A percentile compares a stretch with the other conserved stretches of the same genome.
phyloP scores from a whole-genome alignment of 2,888 invertebrate species.

The Diogma glabrata region DNA sequence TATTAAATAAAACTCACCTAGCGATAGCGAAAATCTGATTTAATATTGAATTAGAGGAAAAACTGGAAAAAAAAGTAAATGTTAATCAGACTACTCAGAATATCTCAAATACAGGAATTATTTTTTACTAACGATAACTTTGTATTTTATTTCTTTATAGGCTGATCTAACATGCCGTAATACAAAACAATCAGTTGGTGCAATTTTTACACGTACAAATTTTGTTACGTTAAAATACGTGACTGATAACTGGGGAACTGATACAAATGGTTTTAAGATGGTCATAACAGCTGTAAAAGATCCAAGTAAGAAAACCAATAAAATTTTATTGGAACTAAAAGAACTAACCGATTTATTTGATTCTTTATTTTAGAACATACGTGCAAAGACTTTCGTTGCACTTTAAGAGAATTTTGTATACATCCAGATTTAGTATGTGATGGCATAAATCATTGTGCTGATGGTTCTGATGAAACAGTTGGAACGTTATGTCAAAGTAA shows the following conservation, averaged over 20 bases:
- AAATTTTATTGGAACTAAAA: neutral
- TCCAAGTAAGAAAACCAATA: conserved; percentile 60
- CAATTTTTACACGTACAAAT: conserved; percentile 84
- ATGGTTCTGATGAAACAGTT: conserved; percentile 83
- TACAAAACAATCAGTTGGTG: conserved; percentile 77
- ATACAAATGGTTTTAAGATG: conserved; percentile 82
- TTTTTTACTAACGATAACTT: no score
- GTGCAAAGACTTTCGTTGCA: conserved; percentile 81
- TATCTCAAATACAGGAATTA: no score
- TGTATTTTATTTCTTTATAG: conserved; percentile 43
- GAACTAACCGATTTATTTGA: conserved; percentile 24
- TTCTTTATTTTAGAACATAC: conserved; percentile 52
- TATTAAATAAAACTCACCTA: no score
- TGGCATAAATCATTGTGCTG: conserved; percentile 86
- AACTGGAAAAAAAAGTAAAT: no score
- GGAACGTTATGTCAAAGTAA: conserved; percentile 78
- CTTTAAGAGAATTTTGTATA: conserved; percentile 81
- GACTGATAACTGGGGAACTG: conserved; percentile 87
- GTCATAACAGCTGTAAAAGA: conserved; percentile 91
- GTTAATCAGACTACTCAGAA: no score
- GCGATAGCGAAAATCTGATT: no score
- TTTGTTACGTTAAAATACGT: conserved; percentile 89
- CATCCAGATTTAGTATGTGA: conserved; percentile 85
- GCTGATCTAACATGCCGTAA: conserved; percentile 84
- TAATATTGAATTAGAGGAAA: no score